A percentile compares a stretch with the other conserved stretches of the same genome.
phyloP scores from a whole-genome alignment of 2,888 invertebrate species.

The Tetragnatha montana region DNA sequence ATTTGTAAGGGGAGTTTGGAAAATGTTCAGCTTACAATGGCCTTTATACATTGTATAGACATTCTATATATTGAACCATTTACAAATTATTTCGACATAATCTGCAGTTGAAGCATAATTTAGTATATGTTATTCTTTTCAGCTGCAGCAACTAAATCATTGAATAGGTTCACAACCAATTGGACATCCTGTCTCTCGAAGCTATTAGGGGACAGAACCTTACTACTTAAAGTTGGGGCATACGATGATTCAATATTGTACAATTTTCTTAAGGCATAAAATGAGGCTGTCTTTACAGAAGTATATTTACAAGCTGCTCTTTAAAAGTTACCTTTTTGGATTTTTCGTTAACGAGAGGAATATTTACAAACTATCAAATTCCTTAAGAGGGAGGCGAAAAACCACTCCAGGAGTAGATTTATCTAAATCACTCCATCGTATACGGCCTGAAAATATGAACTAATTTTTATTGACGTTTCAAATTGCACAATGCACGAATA shows the following conservation, averaged over 20 bases:
- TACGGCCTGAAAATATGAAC: too few relatives aligned
- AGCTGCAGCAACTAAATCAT: neutral
- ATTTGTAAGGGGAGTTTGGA: neutral
- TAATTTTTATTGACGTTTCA: too few relatives aligned
- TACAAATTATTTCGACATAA: neutral
- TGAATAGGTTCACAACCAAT: slow-evolving; percentile 4
- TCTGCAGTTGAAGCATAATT: neutral
- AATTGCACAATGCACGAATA: too few relatives aligned
- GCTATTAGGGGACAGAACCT: slow-evolving; percentile 11
- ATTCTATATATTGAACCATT: slow-evolving; percentile 4
- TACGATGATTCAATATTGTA: neutral
- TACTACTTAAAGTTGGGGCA: slow-evolving; percentile 21
- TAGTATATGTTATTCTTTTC: neutral
- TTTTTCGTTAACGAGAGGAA: too few relatives aligned
- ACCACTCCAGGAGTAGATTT: too few relatives aligned
- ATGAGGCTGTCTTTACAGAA: neutral
- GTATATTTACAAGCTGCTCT: neutral
- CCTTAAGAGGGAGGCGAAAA: too few relatives aligned
- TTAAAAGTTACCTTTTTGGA: too few relatives aligned
- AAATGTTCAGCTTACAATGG: neutral
- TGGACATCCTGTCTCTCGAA: slow-evolving; percentile 44
- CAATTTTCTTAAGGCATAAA: neutral
- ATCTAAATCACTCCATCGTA: too few relatives aligned
- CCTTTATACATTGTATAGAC: slow-evolving; percentile 5
- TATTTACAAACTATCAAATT: too few relatives aligned